phyloP scores from a whole-genome alignment of 2,797 vertebrate genomes.

The Pangasius mekongensis region DNA sequence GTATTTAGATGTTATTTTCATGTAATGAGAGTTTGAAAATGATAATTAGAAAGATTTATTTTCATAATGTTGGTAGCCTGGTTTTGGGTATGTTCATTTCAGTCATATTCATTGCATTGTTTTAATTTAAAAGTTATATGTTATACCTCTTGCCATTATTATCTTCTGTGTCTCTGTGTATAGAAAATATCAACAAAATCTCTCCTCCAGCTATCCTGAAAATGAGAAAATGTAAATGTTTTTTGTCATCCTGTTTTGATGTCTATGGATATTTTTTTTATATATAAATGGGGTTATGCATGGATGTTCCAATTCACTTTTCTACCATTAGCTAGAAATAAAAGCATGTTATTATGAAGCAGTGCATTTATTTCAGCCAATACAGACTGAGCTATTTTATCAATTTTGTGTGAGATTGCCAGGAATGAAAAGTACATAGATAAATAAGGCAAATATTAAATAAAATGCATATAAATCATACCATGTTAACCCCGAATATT shows the following conservation, averaged over 20 bases:
- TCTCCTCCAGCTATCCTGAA: constrained; percentile 30
- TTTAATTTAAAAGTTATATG: neutral
- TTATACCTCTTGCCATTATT: constrained; percentile 43
- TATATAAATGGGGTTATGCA: constrained; percentile 20
- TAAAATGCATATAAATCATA: constrained; percentile 26
- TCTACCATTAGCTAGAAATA: constrained; percentile 21
- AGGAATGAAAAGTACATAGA: constrained; percentile 25
- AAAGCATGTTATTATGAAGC: neutral
- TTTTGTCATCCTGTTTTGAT: constrained; percentile 20
- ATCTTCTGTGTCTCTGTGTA: neutral
- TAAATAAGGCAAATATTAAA: constrained; percentile 18
- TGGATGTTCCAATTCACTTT: constrained; percentile 2
- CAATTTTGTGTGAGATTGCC: constrained; percentile 22
- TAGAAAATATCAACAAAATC: constrained; percentile 12
- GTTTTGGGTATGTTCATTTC: neutral
- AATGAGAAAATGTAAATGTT: constrained; percentile 38
- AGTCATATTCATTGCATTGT: neutral
- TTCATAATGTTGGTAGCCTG: neutral
- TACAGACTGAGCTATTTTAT: neutral
- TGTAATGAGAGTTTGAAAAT: too few relatives aligned
- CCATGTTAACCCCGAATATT: constrained; percentile 13
- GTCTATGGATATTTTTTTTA: neutral
- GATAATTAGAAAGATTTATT: neutral
- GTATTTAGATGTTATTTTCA: neutral
- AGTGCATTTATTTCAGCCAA: constrained; percentile 10